These are phyloP conservation scores for Callitettix versicolor DNA, from an alignment of 1,140 invertebrate species.

Conservation along the genomic window DNA sequence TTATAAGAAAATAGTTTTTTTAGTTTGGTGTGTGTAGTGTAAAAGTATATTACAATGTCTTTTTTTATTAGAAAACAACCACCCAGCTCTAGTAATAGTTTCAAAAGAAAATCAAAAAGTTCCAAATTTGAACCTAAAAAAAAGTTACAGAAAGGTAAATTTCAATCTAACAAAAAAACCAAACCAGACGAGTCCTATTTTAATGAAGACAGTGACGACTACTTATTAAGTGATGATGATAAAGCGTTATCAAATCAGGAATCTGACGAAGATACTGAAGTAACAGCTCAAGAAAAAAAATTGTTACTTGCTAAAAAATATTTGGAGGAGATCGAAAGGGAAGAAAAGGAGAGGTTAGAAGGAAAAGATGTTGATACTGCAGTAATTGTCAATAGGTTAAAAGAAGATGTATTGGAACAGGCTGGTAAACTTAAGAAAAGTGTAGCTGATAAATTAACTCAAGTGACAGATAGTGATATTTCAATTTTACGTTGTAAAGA, in stretches of 20 bases:
- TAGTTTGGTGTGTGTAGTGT: no score
- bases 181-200: no score
- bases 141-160: no score
- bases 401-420: constrained; percentile 75
- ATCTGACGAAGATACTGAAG: constrained; percentile 55
- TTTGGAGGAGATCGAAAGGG: constrained; percentile 70
- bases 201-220: no score
- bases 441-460: constrained; percentile 55
- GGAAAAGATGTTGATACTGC: constrained; percentile 54
- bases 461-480: constrained; percentile 34
- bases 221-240: constrained; percentile 16
- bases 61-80: no score
- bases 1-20: no score
- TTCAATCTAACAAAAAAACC: no score
- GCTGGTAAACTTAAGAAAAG: constrained; percentile 62
- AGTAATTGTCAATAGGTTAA: constrained; percentile 56
- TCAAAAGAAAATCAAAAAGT: no score
- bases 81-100: no score
- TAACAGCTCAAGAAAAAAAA: constrained; percentile 81
- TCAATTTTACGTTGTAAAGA: constrained; percentile 38
- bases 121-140: no score
- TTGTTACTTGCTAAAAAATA: constrained; percentile 80
- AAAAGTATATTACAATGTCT: no score
- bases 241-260: constrained; percentile 30
- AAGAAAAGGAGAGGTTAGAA: constrained; percentile 60